A percentile compares a stretch with the other conserved stretches of the same genome.
Conservation (phyloP, 2,113 vertebrate species). For the Salvator merianae region DNA sequence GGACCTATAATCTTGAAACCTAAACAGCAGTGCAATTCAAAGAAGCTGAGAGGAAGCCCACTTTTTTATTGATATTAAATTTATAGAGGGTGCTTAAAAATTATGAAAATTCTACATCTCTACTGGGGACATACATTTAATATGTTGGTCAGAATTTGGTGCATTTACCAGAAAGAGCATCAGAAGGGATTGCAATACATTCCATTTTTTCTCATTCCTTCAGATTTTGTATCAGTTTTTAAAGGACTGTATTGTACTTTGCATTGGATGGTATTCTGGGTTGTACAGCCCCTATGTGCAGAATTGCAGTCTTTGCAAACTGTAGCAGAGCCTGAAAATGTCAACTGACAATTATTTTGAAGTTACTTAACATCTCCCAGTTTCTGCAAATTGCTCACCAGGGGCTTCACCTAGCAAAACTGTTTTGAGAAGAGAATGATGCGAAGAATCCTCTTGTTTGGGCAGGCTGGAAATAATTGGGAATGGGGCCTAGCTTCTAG, state of each 20-base stretch:
- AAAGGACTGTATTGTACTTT: background rate
- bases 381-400: background rate
- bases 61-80: no score
- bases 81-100: no score
- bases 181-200: background rate
- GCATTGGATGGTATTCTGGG: constrained; percentile 8
- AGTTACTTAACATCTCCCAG: background rate
- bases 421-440: background rate
- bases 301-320: constrained; percentile 27
- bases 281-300: constrained; percentile 27
- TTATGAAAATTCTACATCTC: no score
- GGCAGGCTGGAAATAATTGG: background rate
- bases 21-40: no score
- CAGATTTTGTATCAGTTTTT: constrained; percentile 12
- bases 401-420: background rate
- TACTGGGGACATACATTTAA: no score
- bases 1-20: no score
- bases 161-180: background rate
- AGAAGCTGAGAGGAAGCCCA: no score
- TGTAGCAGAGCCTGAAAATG: constrained; percentile 25
- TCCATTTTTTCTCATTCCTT: background rate
- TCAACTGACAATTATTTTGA: background rate
- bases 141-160: background rate
- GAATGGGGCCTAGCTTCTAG: no score
- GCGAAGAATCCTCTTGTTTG: background rate